Evolutionary conservation across 1,140 invertebrate genomes (phyloP).

Genomic region (Reticulitermes speratus): DNA sequence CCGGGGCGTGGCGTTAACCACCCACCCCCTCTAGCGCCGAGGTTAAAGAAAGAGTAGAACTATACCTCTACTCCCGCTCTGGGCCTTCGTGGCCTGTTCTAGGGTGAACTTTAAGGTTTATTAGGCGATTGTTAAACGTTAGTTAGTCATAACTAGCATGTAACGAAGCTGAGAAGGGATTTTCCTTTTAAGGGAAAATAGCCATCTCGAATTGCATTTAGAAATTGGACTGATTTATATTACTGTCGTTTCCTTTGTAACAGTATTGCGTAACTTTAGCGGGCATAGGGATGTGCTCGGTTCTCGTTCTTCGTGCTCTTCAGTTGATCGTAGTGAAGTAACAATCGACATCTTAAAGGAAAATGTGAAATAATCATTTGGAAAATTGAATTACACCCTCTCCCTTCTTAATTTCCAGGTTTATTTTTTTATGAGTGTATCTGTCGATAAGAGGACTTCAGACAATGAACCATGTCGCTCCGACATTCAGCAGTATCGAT

Average conservation of each 20-base stretch:
- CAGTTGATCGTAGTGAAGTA: background rate
- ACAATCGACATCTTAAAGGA: background rate
- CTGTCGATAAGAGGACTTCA: background rate
- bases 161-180: no score
- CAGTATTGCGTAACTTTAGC: background rate
- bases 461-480: background rate
- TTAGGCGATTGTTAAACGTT: no score
- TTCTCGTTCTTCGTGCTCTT: background rate
- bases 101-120: no score
- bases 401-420: background rate
- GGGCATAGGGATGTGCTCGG: background rate
- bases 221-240: background rate
- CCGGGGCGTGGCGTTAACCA: no score
- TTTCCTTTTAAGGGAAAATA: no score
- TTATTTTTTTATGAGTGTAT: background rate
- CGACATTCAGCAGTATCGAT: background rate
- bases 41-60: no score
- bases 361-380: background rate
- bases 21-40: no score
- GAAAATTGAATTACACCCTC: background rate
- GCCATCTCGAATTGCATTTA: no score
- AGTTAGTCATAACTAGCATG: no score
- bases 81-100: no score
- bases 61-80: no score
- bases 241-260: background rate